These are phyloP conservation scores for Drosophila silvestris DNA, from an alignment of 2,888 invertebrate species.

Conservation along the genomic window DNA sequence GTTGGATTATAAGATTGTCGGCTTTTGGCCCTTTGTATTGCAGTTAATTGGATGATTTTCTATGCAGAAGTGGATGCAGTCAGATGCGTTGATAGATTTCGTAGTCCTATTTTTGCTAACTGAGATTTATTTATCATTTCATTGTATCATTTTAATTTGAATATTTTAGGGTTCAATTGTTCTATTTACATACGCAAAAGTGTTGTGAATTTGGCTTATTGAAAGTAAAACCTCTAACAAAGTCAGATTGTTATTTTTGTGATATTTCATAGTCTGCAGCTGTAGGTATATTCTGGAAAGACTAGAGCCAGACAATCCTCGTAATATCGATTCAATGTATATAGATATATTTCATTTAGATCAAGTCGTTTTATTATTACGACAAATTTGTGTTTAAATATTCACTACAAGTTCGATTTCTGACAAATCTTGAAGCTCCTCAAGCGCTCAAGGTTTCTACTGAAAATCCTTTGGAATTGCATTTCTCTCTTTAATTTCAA, in stretches of 20 bases:
- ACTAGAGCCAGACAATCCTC: neutral
- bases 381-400: neutral
- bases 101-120: neutral
- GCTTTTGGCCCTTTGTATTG: neutral
- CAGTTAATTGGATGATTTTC: neutral
- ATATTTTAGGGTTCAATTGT: neutral
- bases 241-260: neutral
- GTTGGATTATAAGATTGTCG: neutral
- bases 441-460: no score
- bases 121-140: no score
- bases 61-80: neutral
- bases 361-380: neutral
- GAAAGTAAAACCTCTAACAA: neutral
- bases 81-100: neutral
- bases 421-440: neutral
- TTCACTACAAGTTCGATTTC: neutral
- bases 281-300: neutral
- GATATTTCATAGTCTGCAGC: neutral
- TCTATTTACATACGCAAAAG: neutral
- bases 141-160: neutral
- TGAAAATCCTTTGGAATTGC: neutral
- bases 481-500: neutral
- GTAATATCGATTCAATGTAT: neutral
- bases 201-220: neutral
- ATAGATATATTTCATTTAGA: neutral